Evolutionary conservation across 1,140 invertebrate genomes (phyloP).

Genomic region (Catajapyx aquilonaris): DNA sequence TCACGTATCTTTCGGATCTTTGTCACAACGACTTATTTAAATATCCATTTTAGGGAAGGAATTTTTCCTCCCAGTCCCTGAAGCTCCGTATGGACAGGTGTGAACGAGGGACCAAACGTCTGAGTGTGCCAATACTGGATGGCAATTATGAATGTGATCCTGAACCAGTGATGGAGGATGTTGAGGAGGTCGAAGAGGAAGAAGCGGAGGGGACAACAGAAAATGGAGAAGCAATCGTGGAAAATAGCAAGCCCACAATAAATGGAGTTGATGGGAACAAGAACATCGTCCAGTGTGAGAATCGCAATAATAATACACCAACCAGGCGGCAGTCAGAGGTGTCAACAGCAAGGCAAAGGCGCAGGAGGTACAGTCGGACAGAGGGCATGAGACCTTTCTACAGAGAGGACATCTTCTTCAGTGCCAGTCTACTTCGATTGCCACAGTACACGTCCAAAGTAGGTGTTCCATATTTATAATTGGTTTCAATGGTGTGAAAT

Average conservation of each 20-base stretch:
- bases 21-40: too few species aligned
- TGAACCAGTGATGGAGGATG: background rate
- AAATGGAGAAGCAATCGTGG: slow-evolving; percentile 1
- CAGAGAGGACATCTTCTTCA: slow-evolving; percentile 74
- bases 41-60: too few species aligned
- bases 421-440: slow-evolving; percentile 52
- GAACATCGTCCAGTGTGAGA: slow-evolving; percentile 3
- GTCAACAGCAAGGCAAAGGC: too few species aligned
- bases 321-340: slow-evolving; percentile 1
- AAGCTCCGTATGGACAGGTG: slow-evolving; percentile 4
- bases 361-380: slow-evolving; percentile 10
- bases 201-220: slow-evolving; percentile 6
- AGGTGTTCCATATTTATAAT: too few species aligned
- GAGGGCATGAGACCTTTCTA: slow-evolving; percentile 37
- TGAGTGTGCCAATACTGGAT: background rate
- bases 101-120: background rate
- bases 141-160: slow-evolving; percentile 8
- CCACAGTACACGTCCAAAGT: slow-evolving; percentile 60
- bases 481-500: too few species aligned
- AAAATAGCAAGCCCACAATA: background rate
- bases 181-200: slow-evolving; percentile 2
- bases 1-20: too few species aligned
- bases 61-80: background rate
- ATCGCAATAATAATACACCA: slow-evolving; percentile 1
- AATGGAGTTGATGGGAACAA: slow-evolving; percentile 7